phyloP scores from a whole-genome alignment of 2,113 vertebrate genomes.

The Promerops cafer region DNA sequence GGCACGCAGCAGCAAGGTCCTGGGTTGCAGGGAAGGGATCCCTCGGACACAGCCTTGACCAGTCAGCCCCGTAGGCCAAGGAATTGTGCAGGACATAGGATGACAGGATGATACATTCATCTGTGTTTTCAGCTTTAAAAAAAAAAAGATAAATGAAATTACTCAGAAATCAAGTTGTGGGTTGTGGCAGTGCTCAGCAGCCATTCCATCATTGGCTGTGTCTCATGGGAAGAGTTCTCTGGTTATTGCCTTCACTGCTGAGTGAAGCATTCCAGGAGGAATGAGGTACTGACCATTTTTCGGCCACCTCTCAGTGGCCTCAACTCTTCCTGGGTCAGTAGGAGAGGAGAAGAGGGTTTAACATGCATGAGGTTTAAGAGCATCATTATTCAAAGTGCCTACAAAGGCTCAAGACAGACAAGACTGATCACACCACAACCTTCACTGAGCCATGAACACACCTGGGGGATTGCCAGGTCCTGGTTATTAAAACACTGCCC shows the following conservation, averaged over 20 bases:
- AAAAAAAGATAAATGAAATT: neutral
- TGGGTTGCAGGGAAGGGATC: neutral
- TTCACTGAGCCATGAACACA: neutral
- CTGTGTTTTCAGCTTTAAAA: slow-evolving; percentile 66
- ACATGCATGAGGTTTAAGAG: neutral
- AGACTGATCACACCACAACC: neutral
- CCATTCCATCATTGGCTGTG: neutral
- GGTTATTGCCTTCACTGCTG: neutral
- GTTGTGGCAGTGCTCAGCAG: neutral
- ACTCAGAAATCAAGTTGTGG: neutral
- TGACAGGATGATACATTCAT: slow-evolving; percentile 68
- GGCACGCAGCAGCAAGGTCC: neutral
- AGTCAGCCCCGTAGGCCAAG: slow-evolving; percentile 90
- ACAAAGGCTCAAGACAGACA: neutral
- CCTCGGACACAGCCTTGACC: slow-evolving; percentile 76
- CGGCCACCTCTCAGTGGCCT: neutral
- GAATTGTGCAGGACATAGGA: slow-evolving; percentile 86
- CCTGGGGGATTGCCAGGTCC: neutral
- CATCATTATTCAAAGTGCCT: neutral
- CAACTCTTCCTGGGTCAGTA: neutral
- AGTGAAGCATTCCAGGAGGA: neutral
- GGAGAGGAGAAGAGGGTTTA: neutral
- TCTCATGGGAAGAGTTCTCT: neutral
- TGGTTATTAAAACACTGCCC: neutral
- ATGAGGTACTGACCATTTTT: neutral